Base-by-base conservation (phyloP, 2,113 vertebrate genomes). In the Embiotoca jacksoni region DNA sequence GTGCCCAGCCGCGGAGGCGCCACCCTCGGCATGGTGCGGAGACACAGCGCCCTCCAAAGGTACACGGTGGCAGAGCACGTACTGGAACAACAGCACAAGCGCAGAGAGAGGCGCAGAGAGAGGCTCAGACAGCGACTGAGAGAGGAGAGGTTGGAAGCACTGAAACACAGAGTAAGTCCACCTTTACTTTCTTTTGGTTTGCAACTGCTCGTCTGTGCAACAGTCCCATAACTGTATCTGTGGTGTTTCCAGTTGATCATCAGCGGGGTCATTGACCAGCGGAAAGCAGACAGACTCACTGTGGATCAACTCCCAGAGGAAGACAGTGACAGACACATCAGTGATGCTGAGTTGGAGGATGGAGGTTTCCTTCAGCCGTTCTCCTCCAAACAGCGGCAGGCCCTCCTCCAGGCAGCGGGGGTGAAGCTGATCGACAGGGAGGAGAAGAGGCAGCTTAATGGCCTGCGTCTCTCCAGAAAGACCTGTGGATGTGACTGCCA, bases 1-100 rank as follows among this genome's bases (percentile, higher is more conserved):
- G 96, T 98, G 89, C 96, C 97, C 11, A 97, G 97, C 80, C 95
- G 92, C 0, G 97, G 97, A 0, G 97, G 97, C 37, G 96, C 96
- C 56, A 97, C 96, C 7, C 92, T 99, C 87, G 97, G 97, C 13
- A 99, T 99, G 97, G 91, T 87, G 60, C 83, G 71, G n/a, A 93
- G 83, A 54, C 97, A 99, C 91, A 95, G 89, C 67, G 69, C 90
- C 82, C 90, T 94, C 68, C 89, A 85, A 33, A 96, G 87, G 52
- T 99, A 96, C 95, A 97, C 96, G 0, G 73, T 98, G 71, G 92
- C 95, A 0, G 96, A 97, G 88, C 96, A 97, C 10, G 92, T 92
- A 0, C 89, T 94, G 87, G 96, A 97, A 74, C 96, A 95, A 59
- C 90, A 86, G 33, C 90, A 68, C 0, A 61, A 89, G 0, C 95